Evolutionary conservation across 2,113 vertebrate species (phyloP), one percentile per base, ranked within the genome.

Genomic region (Lophius piscatorius): DNA sequence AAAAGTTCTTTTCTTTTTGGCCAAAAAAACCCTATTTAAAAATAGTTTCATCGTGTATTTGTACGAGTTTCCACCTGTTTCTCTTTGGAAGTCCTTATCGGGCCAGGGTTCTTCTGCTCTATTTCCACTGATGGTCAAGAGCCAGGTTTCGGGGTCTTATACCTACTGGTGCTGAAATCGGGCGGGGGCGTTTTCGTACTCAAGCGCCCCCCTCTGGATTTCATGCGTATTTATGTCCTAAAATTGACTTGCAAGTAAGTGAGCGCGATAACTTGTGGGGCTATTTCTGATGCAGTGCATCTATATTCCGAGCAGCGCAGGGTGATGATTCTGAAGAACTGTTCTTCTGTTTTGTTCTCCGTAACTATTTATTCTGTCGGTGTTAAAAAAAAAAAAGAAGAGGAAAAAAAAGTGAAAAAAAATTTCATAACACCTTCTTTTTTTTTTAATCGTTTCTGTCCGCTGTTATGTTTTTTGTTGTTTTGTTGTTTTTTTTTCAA

Each of bases 361-460:
- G 3, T 46, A 36, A 58, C 12, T 82, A 88, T 88, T 87, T 88
- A 88, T 90, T 89, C 65, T 82, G 57, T 85, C 46, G 62, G 63
- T 61, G 42, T 62, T 74, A 65, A 60, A 62, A 35, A n/a, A n/a
- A n/a, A n/a, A n/a, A n/a, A n/a, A n/a, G n/a, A n/a, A n/a, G n/a
- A n/a, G n/a, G n/a, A n/a, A n/a, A n/a, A n/a, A n/a, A n/a, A n/a
- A n/a, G n/a, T n/a, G n/a, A n/a, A n/a, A 12, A 28, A 5, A 63
- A 57, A 50, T 59, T 73, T 67, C 44, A 67, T 50, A 36, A 75
- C 31, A 26, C 16, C 52, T 38, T 56, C 20, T 22, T 31, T n/a
- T 7, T 5, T 63, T 46, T 39, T 11, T 5, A 50, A 41, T 11
- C 35, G 49, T 66, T 66, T 41, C 45, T 78, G 33, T 76, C 9